A percentile compares a stretch with the other conserved stretches of the same genome.
Conservation (phyloP, 1,140 invertebrate genomes). For the Cydia strobilella region DNA sequence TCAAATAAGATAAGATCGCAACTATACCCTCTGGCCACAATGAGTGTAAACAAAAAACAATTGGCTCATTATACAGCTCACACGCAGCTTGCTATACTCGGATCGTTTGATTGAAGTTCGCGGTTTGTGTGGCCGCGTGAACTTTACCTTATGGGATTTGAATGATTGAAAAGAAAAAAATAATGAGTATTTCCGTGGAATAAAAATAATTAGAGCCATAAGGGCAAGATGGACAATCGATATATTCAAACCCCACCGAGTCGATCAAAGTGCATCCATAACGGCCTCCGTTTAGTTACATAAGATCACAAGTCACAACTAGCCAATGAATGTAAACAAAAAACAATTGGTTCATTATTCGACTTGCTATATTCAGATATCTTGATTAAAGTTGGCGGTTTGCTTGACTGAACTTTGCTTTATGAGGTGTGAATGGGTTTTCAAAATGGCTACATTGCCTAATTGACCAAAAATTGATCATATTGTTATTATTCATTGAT, state of each 20-base stretch:
- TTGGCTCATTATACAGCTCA: neutral
- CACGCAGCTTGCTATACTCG: neutral
- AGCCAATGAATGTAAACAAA: neutral
- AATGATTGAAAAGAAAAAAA: too few species aligned
- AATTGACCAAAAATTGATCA: too few species aligned
- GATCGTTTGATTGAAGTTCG: neutral
- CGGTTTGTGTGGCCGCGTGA: neutral
- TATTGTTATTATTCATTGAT: too few species aligned
- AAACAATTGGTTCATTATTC: neutral
- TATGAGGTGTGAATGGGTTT: neutral
- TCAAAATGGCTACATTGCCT: neutral
- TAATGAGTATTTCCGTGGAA: too few species aligned
- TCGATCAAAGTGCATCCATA: too few species aligned
- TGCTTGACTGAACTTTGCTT: neutral
- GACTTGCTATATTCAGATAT: neutral
- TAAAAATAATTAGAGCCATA: too few species aligned
- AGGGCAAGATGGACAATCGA: neutral
- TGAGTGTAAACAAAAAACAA: conserved; percentile 8
- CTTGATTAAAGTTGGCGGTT: neutral
- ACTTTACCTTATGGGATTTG: neutral
- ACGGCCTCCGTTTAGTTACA: too few species aligned
- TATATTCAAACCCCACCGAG: too few species aligned
- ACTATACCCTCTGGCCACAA: neutral
- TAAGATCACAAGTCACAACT: too few species aligned
- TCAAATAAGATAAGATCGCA: too few species aligned